phyloP scores from a whole-genome alignment of 2,113 vertebrate genomes.

The Xyliphius kryptos region DNA sequence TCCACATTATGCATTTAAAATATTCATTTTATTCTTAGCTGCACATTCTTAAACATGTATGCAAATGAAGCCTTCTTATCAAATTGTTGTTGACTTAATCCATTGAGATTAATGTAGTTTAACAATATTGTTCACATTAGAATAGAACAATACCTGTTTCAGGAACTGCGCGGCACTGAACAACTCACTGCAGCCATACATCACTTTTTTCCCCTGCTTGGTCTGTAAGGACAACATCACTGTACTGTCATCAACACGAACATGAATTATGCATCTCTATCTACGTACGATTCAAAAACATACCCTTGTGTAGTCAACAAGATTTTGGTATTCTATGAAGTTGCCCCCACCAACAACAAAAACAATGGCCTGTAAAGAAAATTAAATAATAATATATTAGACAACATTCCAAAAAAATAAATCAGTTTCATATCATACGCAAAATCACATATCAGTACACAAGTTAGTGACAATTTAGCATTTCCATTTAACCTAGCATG shows the following conservation, averaged over 20 bases:
- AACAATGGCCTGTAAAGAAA: conserved; percentile 77
- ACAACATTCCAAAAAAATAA: background rate
- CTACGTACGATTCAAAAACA: background rate
- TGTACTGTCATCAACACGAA: background rate
- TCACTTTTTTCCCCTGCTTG: conserved; percentile 84
- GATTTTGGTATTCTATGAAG: conserved; percentile 98
- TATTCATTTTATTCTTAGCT: too few relatives aligned
- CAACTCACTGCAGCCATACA: conserved; percentile 96
- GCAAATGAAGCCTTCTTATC: too few relatives aligned
- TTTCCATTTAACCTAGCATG: too few relatives aligned
- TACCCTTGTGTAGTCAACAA: conserved; percentile 94
- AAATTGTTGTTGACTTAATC: too few relatives aligned
- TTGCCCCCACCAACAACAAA: conserved; percentile 97
- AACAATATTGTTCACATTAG: too few relatives aligned
- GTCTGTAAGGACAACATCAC: conserved; percentile 56
- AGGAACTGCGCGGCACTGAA: conserved; percentile 93
- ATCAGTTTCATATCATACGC: too few relatives aligned
- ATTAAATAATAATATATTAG: background rate
- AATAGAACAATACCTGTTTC: conserved; percentile 73
- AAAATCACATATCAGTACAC: too few relatives aligned
- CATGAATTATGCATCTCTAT: background rate
- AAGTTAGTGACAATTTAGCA: too few relatives aligned
- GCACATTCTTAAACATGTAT: too few relatives aligned
- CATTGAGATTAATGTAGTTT: too few relatives aligned
- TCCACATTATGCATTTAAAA: too few relatives aligned